Conservation (phyloP, 2,797 vertebrate species). For the Menidia menidia region DNA sequence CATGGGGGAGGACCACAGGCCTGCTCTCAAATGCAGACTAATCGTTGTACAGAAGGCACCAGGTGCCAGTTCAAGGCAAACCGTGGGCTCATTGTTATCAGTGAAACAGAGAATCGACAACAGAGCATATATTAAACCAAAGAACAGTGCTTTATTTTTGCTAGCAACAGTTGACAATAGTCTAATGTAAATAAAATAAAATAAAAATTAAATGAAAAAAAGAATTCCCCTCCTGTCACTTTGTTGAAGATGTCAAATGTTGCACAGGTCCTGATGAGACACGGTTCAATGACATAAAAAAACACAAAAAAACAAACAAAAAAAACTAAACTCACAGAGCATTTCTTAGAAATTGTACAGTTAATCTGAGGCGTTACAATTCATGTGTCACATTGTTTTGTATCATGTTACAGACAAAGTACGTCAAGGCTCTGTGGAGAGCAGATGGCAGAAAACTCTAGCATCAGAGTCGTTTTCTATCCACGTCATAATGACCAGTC, state of each 20-base stretch:
- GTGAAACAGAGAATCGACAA: not conserved
- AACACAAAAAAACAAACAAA: no score
- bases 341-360: constrained; percentile 29
- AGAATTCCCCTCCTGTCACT: constrained; percentile 11
- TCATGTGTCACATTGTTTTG: constrained; percentile 49
- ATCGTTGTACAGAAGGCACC: not conserved
- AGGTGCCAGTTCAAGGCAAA: not conserved
- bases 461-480: constrained; percentile 45
- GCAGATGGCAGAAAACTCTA: constrained; percentile 44
- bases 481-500: constrained; percentile 19
- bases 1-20: no score
- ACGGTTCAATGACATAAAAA: constrained; percentile 20
- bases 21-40: not conserved
- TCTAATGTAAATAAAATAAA: constrained; percentile 56
- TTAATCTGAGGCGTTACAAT: constrained; percentile 56
- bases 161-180: constrained; percentile 58
- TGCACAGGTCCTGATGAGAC: constrained; percentile 37
- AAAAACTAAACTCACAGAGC: constrained; percentile 8
- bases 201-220: not conserved
- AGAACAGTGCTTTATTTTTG: constrained; percentile 63
- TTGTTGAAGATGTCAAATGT: constrained; percentile 31
- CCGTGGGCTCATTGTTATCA: not conserved
- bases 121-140: constrained; percentile 51
- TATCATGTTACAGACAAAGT: constrained; percentile 31
- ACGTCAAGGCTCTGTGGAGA: constrained; percentile 29